These are phyloP conservation scores for Lycodopsis pacificus DNA, from an alignment of 2,797 vertebrate genomes.

Conservation along the genomic window DNA sequence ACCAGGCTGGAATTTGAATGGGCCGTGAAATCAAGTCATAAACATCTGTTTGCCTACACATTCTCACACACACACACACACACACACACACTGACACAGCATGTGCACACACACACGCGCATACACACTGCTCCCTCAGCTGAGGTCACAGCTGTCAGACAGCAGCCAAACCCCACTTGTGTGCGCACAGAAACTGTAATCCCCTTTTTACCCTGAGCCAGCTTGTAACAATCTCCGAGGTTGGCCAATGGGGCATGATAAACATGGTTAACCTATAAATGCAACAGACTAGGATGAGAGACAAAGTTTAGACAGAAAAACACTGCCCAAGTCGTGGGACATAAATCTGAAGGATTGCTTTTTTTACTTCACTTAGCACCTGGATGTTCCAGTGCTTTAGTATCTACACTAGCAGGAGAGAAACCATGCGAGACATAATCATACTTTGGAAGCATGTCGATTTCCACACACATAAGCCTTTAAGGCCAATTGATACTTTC, in stretches of 20 bases:
- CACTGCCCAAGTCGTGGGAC: neutral
- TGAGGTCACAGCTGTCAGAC: slow-evolving; percentile 64
- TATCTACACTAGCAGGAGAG: slow-evolving; percentile 5
- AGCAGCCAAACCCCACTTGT: slow-evolving; percentile 48
- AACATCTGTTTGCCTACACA: slow-evolving; percentile 34
- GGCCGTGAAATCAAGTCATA: slow-evolving; percentile 57
- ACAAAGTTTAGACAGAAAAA: slow-evolving; percentile 5
- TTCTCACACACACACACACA: neutral
- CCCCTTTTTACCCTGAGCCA: slow-evolving; percentile 32
- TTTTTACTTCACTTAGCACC: neutral
- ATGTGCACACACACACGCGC: neutral
- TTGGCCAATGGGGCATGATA: slow-evolving; percentile 21
- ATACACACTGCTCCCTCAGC: neutral
- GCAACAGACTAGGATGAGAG: slow-evolving; percentile 2
- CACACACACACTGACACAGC: slow-evolving; percentile 7
- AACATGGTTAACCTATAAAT: slow-evolving; percentile 22
- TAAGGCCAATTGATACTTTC: slow-evolving; percentile 6
- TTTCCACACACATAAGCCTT: neutral
- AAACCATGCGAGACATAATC: neutral
- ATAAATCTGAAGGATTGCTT: neutral
- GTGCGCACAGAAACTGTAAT: slow-evolving; percentile 42
- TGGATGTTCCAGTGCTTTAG: neutral
- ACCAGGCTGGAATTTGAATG: slow-evolving; percentile 58
- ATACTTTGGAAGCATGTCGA: neutral
- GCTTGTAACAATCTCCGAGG: slow-evolving; percentile 35